phyloP scores from a whole-genome alignment of 1,140 invertebrate species.

The Solenopsis invicta region DNA sequence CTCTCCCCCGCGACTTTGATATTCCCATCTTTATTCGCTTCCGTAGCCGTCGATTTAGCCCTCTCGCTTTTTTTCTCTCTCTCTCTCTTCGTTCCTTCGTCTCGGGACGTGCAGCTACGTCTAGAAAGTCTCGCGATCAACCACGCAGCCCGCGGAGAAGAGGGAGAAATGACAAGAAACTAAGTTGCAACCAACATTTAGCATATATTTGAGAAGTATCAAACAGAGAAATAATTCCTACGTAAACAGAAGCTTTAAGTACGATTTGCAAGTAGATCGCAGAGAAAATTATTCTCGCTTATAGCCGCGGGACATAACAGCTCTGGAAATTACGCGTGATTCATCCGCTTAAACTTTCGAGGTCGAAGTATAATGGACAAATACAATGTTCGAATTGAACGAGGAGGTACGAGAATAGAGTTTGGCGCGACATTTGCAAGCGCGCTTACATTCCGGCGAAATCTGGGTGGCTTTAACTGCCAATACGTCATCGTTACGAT shows the following conservation, averaged over 20 bases:
- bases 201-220: slow-evolving; percentile 7
- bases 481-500: slow-evolving; percentile 57
- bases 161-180: neutral
- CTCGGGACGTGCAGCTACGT: neutral
- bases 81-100: neutral
- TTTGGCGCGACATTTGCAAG: slow-evolving; percentile 10
- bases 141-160: neutral
- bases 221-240: slow-evolving; percentile 9
- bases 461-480: slow-evolving; percentile 22
- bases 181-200: slow-evolving; percentile 25
- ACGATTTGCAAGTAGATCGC: neutral
- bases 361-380: slow-evolving; percentile 7
- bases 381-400: neutral
- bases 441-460: slow-evolving; percentile 3
- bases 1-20: slow-evolving; percentile 23
- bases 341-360: slow-evolving; percentile 4
- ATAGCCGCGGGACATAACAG: neutral
- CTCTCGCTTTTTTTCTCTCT: neutral
- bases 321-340: slow-evolving; percentile 2
- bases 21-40: slow-evolving; percentile 23
- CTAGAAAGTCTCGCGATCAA: slow-evolving; percentile 14
- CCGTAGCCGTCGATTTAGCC: neutral
- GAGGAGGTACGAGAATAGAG: neutral
- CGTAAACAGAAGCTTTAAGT: neutral
- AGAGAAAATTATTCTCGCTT: slow-evolving; percentile 4